These are phyloP conservation scores for Himalopsyche anomala DNA, from an alignment of 2,888 invertebrate genomes.

Conservation along the genomic window DNA sequence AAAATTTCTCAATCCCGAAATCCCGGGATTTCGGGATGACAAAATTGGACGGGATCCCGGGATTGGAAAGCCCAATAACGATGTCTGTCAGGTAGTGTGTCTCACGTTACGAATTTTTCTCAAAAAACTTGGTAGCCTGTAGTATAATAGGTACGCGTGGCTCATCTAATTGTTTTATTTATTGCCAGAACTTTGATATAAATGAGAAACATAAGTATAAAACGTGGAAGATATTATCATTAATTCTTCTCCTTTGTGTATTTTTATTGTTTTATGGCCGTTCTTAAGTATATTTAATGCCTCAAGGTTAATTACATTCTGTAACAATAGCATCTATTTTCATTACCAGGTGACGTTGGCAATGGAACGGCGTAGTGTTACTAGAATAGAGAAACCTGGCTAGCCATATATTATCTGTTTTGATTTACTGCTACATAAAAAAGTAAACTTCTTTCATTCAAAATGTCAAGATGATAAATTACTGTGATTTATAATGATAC, in stretches of 20 bases:
- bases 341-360: not conserved
- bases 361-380: not conserved
- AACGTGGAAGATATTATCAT: no score
- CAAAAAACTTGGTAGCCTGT: no score
- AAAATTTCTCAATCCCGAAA: no score
- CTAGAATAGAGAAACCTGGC: not conserved
- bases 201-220: no score
- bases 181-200: no score
- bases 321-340: conserved; percentile 6
- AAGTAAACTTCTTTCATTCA: not conserved
- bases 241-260: not conserved
- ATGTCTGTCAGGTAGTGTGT: no score
- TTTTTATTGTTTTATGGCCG: not conserved
- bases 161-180: no score
- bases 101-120: no score
- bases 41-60: no score
- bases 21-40: no score
- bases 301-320: conserved; percentile 28
- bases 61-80: no score
- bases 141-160: no score
- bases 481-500: not conserved
- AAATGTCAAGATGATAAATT: conserved; percentile 2
- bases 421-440: conserved; percentile 10
- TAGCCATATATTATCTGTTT: conserved; percentile 10
- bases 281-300: not conserved